Conservation (phyloP, 2,888 invertebrate genomes). For the Nephrotoma guestfalica region DNA sequence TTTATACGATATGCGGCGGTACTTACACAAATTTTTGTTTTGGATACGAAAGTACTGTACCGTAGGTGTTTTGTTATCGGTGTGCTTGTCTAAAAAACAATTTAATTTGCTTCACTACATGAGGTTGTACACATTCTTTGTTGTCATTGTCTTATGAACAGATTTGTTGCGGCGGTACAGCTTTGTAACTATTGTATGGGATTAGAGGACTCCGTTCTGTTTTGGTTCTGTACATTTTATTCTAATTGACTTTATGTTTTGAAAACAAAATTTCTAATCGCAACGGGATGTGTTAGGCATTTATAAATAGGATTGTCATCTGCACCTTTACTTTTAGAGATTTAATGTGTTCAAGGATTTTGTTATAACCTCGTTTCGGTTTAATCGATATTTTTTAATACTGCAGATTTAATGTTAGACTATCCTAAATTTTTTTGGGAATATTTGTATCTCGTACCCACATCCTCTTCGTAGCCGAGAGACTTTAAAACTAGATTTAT, state of each 20-base stretch:
- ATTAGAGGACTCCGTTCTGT: neutral
- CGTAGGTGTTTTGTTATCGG: neutral
- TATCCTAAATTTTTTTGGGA: no score
- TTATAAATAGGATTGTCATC: neutral
- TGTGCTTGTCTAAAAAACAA: neutral
- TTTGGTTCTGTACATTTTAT: neutral
- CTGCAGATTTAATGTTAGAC: no score
- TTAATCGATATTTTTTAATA: neutral
- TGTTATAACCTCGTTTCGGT: neutral
- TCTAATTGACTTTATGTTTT: neutral
- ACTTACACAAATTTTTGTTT: neutral
- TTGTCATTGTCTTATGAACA: neutral
- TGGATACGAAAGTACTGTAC: neutral
- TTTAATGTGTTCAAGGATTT: neutral
- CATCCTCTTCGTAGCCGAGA: no score
- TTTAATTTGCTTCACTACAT: neutral
- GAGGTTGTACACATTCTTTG: neutral
- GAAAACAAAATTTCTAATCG: neutral
- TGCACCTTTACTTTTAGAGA: neutral
- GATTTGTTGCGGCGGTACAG: neutral
- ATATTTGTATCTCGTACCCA: no score
- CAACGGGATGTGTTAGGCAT: neutral
- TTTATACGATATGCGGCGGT: neutral
- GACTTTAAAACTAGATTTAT: no score
- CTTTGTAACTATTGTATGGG: neutral